Evolutionary conservation across 2,888 invertebrate species (phyloP).

Genomic region (Acrocyrtus sp.): DNA sequence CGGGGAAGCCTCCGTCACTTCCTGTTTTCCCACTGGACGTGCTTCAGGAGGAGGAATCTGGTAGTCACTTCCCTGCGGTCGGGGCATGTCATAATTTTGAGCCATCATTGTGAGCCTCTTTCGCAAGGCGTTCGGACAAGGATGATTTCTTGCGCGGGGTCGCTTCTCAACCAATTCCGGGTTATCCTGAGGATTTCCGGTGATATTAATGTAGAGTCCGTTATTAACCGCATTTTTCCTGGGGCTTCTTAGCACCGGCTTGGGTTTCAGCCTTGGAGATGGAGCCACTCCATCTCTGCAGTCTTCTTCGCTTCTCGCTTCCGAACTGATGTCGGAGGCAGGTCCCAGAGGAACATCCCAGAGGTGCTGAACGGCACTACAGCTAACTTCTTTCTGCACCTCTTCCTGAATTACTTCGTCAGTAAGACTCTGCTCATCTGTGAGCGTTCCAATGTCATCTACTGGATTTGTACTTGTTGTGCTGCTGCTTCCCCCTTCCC

Average conservation of each 20-base stretch:
- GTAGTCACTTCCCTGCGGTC: constrained; percentile 46
- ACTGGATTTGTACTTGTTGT: too few relatives aligned
- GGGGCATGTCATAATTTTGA: constrained; percentile 52
- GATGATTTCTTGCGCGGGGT: too few relatives aligned
- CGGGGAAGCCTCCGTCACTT: neutral
- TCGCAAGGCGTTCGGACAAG: too few relatives aligned
- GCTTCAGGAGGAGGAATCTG: constrained; percentile 49
- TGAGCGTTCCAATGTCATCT: too few relatives aligned
- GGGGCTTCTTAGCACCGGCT: too few relatives aligned
- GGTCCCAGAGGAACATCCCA: neutral
- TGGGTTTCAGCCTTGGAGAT: too few relatives aligned
- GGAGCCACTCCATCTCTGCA: neutral
- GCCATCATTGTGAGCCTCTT: constrained; percentile 12
- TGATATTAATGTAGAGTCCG: too few relatives aligned
- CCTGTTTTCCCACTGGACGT: constrained; percentile 36
- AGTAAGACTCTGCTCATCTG: neutral
- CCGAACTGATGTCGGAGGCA: neutral
- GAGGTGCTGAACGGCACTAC: too few relatives aligned
- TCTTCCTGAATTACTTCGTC: neutral
- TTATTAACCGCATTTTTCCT: too few relatives aligned
- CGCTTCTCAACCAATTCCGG: constrained; percentile 19
- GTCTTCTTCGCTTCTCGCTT: constrained; percentile 10
- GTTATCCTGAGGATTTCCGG: constrained; percentile 25
- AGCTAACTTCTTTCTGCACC: too few relatives aligned
- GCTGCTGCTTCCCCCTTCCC: neutral